These are phyloP conservation scores for Pomacea maculata DNA, from an alignment of 1,140 invertebrate genomes.

Conservation along the genomic window DNA sequence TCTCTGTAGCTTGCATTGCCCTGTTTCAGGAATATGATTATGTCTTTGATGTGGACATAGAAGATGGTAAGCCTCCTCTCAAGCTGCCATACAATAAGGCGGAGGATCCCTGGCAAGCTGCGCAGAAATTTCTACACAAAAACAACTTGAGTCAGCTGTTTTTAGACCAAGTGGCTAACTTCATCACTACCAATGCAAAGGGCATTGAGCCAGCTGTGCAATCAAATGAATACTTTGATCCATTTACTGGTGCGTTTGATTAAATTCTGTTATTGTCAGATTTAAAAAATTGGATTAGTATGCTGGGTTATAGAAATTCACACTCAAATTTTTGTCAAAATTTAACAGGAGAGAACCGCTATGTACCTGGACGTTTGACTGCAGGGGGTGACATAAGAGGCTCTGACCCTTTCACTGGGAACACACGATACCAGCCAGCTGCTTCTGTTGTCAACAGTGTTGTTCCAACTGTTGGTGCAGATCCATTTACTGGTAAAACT, in stretches of 20 bases:
- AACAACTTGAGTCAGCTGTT: constrained; percentile 80
- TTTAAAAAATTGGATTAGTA: neutral
- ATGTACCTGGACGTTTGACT: constrained; percentile 59
- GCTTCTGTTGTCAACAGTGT: neutral
- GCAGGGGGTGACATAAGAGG: constrained; percentile 30
- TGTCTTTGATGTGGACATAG: constrained; percentile 93
- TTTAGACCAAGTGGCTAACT: constrained; percentile 94
- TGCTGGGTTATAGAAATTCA: neutral
- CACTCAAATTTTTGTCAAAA: neutral
- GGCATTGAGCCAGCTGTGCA: constrained; percentile 56
- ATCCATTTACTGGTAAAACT: constrained; percentile 39
- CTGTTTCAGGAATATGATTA: constrained; percentile 85
- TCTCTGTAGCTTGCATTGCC: neutral
- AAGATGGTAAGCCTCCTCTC: constrained; percentile 85
- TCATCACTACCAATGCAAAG: constrained; percentile 85
- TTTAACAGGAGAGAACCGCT: constrained; percentile 65
- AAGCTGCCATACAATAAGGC: constrained; percentile 90
- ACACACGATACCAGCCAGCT: constrained; percentile 21
- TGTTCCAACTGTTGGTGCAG: constrained; percentile 1
- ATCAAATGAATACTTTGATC: constrained; percentile 57
- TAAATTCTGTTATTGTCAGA: neutral
- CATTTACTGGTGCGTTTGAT: constrained; percentile 64
- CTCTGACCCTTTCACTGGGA: constrained; percentile 56
- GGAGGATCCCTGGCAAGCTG: constrained; percentile 75
- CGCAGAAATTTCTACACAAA: constrained; percentile 74